phyloP scores from a whole-genome alignment of 2,888 invertebrate genomes.

The Lathronympha strigana region DNA sequence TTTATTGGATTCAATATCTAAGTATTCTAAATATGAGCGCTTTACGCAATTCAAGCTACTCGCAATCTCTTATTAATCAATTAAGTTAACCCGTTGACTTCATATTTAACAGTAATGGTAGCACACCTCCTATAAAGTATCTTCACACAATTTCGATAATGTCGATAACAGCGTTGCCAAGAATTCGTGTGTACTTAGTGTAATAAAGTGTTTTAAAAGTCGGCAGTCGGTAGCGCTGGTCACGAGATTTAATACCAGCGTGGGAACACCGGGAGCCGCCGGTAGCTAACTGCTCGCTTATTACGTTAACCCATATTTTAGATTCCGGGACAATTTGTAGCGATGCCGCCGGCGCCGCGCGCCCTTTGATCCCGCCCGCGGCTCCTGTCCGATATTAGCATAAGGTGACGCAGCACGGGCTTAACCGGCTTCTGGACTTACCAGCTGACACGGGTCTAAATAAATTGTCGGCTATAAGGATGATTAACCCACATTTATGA shows the following conservation, averaged over 20 bases:
- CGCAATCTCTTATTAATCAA: background rate
- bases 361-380: conserved; percentile 36
- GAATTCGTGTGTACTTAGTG: conserved; percentile 32
- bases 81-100: conserved; percentile 6
- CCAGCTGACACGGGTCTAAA: background rate
- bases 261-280: conserved; percentile 31
- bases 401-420: conserved; percentile 28
- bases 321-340: conserved; percentile 41
- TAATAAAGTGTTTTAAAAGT: conserved; percentile 36
- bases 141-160: conserved; percentile 40
- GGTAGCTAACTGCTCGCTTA: conserved; percentile 38
- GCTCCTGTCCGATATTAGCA: conserved; percentile 30
- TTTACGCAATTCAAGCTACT: no score
- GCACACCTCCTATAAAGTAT: conserved; percentile 14
- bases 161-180: conserved; percentile 33
- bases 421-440: conserved; percentile 9
- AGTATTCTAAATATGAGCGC: background rate
- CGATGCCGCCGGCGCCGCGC: conserved; percentile 34
- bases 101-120: conserved; percentile 4
- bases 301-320: conserved; percentile 37
- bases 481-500: background rate
- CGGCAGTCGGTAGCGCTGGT: conserved; percentile 29
- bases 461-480: background rate
- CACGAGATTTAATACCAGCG: conserved; percentile 41
- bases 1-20: background rate